Evolutionary conservation across 2,113 vertebrate species (phyloP).

Genomic region (Pteropus alecto): DNA sequence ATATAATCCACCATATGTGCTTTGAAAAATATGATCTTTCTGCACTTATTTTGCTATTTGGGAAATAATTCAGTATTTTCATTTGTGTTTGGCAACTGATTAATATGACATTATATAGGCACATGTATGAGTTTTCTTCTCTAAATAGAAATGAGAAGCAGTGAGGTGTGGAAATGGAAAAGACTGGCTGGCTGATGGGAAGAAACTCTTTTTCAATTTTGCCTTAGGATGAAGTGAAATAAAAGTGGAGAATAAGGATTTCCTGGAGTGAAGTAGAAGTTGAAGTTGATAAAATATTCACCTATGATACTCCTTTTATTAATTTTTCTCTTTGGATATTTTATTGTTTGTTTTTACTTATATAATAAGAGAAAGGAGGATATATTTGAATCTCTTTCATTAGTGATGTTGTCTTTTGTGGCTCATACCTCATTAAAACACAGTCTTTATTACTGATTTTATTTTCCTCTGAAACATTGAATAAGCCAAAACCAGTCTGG

Average conservation of each 20-base stretch:
- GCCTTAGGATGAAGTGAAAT: background rate
- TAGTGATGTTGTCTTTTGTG: background rate
- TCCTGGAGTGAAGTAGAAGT: background rate
- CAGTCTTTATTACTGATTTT: background rate
- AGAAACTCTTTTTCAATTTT: background rate
- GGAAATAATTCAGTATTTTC: background rate
- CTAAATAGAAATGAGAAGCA: background rate
- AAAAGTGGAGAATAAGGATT: background rate
- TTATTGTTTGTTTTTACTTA: background rate
- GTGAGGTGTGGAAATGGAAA: background rate
- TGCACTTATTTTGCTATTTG: background rate
- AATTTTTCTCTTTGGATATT: background rate
- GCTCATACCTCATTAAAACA: background rate
- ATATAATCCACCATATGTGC: background rate
- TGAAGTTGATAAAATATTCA: slow-evolving; percentile 1
- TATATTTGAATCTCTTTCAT: background rate
- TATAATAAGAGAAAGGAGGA: background rate
- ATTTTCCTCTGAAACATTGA: background rate
- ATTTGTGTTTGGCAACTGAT: background rate
- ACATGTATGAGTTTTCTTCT: background rate
- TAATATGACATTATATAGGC: background rate
- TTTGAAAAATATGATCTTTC: background rate
- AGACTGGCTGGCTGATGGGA: background rate
- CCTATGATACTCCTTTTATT: background rate
- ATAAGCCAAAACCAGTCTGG: background rate